Percentiles rank a stretch among this genome's conserved stretches.
phyloP scores from a whole-genome alignment of 2,113 vertebrate genomes.

The Grantiella picta region DNA sequence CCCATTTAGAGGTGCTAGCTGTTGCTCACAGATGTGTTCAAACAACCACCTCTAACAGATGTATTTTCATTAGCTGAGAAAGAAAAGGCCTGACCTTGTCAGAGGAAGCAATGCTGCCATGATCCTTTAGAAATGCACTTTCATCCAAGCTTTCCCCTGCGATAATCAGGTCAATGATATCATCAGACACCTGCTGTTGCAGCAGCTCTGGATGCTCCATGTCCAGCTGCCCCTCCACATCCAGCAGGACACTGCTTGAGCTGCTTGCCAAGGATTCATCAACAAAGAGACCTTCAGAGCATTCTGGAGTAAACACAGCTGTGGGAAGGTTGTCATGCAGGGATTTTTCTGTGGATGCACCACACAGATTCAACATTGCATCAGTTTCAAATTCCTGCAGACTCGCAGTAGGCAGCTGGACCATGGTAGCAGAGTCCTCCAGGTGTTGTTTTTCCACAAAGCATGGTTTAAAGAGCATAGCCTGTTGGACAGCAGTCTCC shows the following conservation, averaged over 20 bases:
- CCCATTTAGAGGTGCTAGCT: not conserved
- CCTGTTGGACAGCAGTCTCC: conserved; percentile 12
- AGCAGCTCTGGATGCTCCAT: not conserved
- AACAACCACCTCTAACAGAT: not conserved
- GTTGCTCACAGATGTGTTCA: not conserved
- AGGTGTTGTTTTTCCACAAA: not conserved
- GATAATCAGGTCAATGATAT: conserved; percentile 54
- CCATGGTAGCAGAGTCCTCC: not conserved
- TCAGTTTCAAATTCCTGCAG: conserved; percentile 16
- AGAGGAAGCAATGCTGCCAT: not conserved
- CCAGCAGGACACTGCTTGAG: conserved; percentile 11
- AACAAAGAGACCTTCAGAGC: conserved; percentile 1
- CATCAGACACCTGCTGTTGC: conserved; percentile 53
- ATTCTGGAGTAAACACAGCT: conserved; percentile 44
- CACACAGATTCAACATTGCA: not conserved
- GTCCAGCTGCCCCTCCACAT: not conserved
- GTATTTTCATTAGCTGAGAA: not conserved
- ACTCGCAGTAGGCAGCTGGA: conserved; percentile 8
- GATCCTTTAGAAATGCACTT: not conserved
- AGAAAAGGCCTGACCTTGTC: conserved; percentile 54
- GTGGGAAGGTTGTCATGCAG: not conserved
- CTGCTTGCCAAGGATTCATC: conserved; percentile 50
- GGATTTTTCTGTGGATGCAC: not conserved
- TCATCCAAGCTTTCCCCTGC: conserved; percentile 6
- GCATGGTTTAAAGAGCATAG: not conserved